Percentiles rank a stretch among this genome's conserved stretches.
These are phyloP conservation scores for Sinodicranocentrus sp. DNA, from an alignment of 2,888 invertebrate genomes.

Conservation along the genomic window DNA sequence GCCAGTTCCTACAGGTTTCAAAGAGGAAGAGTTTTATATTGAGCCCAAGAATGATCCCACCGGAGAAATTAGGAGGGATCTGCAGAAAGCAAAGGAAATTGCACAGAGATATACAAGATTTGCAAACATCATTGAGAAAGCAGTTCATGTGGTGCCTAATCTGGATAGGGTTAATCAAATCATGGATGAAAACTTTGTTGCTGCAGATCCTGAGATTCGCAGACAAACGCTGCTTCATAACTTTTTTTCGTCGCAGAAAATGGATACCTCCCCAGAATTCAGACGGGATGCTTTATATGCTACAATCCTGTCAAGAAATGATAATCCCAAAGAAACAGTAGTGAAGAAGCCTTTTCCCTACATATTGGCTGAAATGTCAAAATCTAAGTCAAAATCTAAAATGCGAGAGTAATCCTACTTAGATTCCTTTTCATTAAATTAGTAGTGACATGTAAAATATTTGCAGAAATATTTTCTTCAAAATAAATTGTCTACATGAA, in stretches of 20 bases:
- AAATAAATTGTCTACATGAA: too few relatives aligned
- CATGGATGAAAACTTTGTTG: conserved; percentile 47
- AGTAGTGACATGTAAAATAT: too few relatives aligned
- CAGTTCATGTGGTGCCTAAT: conserved; percentile 29
- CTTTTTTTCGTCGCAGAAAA: conserved; percentile 43
- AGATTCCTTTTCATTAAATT: too few relatives aligned
- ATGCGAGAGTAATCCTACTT: too few relatives aligned
- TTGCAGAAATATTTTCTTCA: too few relatives aligned
- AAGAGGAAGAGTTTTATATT: conserved; percentile 37
- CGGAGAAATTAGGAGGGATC: conserved; percentile 47
- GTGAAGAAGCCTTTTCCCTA: conserved; percentile 41
- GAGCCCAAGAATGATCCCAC: conserved; percentile 46
- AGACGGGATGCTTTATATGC: conserved; percentile 42
- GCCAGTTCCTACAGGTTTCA: conserved; percentile 47
- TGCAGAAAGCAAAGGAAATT: conserved; percentile 24
- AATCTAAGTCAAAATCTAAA: conserved; percentile 27
- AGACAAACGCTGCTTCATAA: conserved; percentile 37
- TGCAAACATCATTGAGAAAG: conserved; percentile 33
- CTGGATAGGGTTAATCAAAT: conserved; percentile 20
- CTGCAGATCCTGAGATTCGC: conserved; percentile 9
- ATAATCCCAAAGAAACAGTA: conserved; percentile 34
- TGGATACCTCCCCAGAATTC: conserved; percentile 46
- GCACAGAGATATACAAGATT: conserved; percentile 51
- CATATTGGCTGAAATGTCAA: conserved; percentile 35
- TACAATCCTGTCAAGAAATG: conserved; percentile 37